Conservation (phyloP, 2,797 vertebrate species). For the Rachycentron canadum region DNA sequence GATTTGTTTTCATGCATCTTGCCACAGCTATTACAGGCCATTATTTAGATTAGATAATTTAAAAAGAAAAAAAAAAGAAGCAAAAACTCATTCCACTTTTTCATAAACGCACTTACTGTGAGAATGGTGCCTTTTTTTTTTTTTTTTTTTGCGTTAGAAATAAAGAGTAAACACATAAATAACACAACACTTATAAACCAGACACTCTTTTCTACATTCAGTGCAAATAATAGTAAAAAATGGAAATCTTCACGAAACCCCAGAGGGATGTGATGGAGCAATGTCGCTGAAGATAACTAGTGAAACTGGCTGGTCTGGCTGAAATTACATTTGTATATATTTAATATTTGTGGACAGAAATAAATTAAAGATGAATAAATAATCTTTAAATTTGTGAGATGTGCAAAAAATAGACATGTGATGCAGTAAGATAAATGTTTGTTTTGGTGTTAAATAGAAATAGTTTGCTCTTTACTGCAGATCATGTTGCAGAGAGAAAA, state of each 20-base stretch:
- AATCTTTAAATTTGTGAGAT: background rate
- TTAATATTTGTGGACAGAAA: no score
- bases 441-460: background rate
- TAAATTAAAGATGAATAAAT: background rate
- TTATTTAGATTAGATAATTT: background rate
- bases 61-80: background rate
- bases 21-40: background rate
- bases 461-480: background rate
- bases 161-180: slow-evolving; percentile 24
- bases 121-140: background rate
- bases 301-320: background rate
- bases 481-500: background rate
- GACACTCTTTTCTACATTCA: background rate
- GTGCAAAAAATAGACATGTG: no score
- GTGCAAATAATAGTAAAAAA: slow-evolving; percentile 14
- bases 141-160: slow-evolving; percentile 1
- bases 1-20: background rate
- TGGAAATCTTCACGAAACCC: background rate
- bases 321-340: background rate
- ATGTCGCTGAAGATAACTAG: background rate
- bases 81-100: slow-evolving; percentile 1
- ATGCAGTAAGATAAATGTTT: background rate
- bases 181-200: slow-evolving; percentile 12
- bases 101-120: background rate
- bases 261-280: background rate